Conservation (phyloP, 2,113 vertebrate genomes). For the Rafetus swinhoei region DNA sequence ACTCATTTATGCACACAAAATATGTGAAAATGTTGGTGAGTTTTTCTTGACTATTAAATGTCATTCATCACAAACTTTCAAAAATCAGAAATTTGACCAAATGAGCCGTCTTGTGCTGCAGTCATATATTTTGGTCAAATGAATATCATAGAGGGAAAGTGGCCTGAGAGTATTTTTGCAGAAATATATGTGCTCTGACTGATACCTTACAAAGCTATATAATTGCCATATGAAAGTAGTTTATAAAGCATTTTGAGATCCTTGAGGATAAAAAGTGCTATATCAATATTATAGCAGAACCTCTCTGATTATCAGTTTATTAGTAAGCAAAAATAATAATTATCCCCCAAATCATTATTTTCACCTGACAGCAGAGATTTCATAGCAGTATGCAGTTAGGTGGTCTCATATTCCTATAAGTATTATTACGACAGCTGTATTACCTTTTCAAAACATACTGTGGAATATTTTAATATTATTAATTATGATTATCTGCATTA, state of each 20-base stretch:
- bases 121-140: background rate
- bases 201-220: background rate
- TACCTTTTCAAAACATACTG: background rate
- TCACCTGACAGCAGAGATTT: background rate
- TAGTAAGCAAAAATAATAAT: background rate
- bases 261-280: background rate
- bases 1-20: constrained; percentile 76
- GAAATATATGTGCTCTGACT: background rate
- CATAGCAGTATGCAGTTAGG: background rate
- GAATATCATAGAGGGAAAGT: background rate
- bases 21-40: constrained; percentile 60
- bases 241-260: background rate
- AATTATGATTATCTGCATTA: too few species aligned
- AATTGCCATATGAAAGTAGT: background rate
- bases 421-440: background rate
- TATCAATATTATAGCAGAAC: background rate
- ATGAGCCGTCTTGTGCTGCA: background rate
- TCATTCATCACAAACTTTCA: background rate
- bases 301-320: background rate
- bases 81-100: background rate
- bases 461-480: background rate
- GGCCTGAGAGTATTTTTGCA: background rate
- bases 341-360: background rate
- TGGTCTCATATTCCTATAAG: background rate
- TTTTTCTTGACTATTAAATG: background rate